Conservation (phyloP, 2,113 vertebrate genomes). For the Scomber colias region DNA sequence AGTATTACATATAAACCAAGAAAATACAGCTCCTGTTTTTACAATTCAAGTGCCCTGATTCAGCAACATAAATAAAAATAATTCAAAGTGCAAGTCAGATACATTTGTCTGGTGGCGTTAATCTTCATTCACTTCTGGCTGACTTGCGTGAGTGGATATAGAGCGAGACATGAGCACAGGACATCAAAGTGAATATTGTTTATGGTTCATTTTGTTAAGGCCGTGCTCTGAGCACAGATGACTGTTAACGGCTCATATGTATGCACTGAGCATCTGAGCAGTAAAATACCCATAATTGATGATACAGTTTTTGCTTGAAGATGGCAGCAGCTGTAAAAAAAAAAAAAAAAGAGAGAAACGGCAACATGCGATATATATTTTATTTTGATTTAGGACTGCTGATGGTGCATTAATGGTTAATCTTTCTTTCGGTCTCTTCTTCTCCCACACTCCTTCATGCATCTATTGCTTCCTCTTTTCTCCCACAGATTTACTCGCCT, state of each 20-base stretch:
- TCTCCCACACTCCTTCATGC: conserved; percentile 20
- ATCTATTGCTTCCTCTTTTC: conserved; percentile 40
- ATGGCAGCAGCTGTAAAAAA: conserved; percentile 65
- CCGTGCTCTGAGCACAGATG: conserved; percentile 48
- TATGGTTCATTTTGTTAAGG: conserved; percentile 30
- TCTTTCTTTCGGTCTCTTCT: conserved; percentile 58
- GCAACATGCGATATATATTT: conserved; percentile 3
- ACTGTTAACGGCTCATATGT: conserved; percentile 64
- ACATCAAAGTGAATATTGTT: conserved; percentile 45
- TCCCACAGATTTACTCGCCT: conserved; percentile 97
- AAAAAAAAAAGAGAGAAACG: conserved; percentile 48
- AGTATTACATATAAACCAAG: background rate
- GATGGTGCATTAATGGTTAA: conserved; percentile 53
- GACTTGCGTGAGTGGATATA: background rate
- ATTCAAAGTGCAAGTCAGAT: background rate
- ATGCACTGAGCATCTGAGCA: conserved; percentile 66
- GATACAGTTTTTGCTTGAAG: conserved; percentile 67
- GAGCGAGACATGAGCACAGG: background rate
- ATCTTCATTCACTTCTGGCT: background rate
- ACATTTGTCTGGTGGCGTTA: background rate
- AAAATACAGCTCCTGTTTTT: background rate
- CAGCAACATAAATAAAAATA: background rate
- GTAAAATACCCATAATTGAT: conserved; percentile 74
- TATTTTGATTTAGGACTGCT: conserved; percentile 1
- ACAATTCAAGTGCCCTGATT: background rate